Conservation (phyloP, 2,113 vertebrate species). For the Clinocottus analis region DNA sequence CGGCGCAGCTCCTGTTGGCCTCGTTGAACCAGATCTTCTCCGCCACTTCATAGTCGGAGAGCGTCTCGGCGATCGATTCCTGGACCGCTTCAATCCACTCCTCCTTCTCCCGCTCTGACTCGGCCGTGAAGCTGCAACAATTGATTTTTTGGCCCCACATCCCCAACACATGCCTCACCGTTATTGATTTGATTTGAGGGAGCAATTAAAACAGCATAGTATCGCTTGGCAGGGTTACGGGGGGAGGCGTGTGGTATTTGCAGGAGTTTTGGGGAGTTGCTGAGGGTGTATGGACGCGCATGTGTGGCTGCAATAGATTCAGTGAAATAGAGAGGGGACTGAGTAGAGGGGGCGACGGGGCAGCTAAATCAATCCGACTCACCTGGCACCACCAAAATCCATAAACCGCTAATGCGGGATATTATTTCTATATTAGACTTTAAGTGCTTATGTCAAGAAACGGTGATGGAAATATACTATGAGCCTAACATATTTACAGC, state of each 20-base stretch:
- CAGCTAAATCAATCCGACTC: slow-evolving; percentile 64
- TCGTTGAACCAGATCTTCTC: slow-evolving; percentile 99
- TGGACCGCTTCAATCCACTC: slow-evolving; percentile 96
- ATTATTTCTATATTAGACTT: slow-evolving; percentile 42
- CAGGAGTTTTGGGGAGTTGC: slow-evolving; percentile 41
- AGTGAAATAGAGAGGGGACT: slow-evolving; percentile 54
- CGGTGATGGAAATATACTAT: slow-evolving; percentile 6
- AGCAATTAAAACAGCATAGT: slow-evolving; percentile 83
- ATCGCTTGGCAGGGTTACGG: slow-evolving; percentile 50
- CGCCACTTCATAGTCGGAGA: slow-evolving; percentile 98
- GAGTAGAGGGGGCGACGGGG: slow-evolving; percentile 17
- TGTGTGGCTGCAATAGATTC: slow-evolving; percentile 65
- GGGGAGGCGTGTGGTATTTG: slow-evolving; percentile 43
- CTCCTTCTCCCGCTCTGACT: slow-evolving; percentile 93
- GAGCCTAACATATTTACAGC: slow-evolving; percentile 26
- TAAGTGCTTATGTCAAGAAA: slow-evolving; percentile 13
- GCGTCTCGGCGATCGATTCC: slow-evolving; percentile 95
- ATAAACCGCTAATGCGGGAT: slow-evolving; percentile 53
- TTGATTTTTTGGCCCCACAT: slow-evolving; percentile 71
- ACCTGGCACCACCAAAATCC: slow-evolving; percentile 51
- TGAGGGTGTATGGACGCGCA: slow-evolving; percentile 31
- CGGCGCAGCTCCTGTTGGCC: slow-evolving; percentile 94
- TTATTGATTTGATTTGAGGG: slow-evolving; percentile 88
- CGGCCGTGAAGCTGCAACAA: slow-evolving; percentile 95
- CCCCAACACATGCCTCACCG: slow-evolving; percentile 62